Evolutionary conservation across 1,140 invertebrate genomes (phyloP).

Genomic region (Drosophila takahashii): DNA sequence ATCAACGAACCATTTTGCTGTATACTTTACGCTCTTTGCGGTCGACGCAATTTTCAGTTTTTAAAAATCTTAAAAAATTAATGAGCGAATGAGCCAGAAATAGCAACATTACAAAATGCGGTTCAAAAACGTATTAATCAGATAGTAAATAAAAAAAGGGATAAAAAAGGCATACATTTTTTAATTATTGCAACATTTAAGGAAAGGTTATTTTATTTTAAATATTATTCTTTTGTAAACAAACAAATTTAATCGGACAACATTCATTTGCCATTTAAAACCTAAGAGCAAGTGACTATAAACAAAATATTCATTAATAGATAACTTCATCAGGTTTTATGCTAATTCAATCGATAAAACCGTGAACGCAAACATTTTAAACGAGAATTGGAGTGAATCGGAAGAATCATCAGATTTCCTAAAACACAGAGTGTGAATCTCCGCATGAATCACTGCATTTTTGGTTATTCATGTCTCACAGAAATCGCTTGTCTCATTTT

Average conservation of each 20-base stretch:
- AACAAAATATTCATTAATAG: conserved; percentile 14
- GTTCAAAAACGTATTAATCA: neutral
- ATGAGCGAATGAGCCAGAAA: neutral
- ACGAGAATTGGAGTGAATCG: conserved; percentile 23
- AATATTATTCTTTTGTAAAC: too few species aligned
- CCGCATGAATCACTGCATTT: conserved; percentile 10
- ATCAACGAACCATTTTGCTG: conserved; percentile 75
- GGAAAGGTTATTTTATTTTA: too few species aligned
- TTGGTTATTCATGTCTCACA: neutral
- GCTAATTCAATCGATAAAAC: conserved; percentile 27
- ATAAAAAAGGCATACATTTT: too few species aligned
- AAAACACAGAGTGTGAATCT: conserved; percentile 20
- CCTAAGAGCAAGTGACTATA: conserved; percentile 8
- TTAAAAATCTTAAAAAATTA: conserved; percentile 12
- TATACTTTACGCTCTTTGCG: conserved; percentile 58
- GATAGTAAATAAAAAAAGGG: neutral
- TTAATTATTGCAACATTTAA: too few species aligned
- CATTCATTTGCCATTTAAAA: neutral
- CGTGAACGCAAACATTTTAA: conserved; percentile 4
- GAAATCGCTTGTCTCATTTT: conserved; percentile 20
- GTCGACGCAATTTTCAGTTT: conserved; percentile 24
- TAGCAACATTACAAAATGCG: neutral
- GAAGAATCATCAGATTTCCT: neutral
- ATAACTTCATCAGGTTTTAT: conserved; percentile 30
- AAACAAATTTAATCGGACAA: neutral